A percentile compares a stretch with the other conserved stretches of the same genome.
Evolutionary conservation across 2,113 vertebrate genomes (phyloP).

Genomic region (Corvus moneduloides): DNA sequence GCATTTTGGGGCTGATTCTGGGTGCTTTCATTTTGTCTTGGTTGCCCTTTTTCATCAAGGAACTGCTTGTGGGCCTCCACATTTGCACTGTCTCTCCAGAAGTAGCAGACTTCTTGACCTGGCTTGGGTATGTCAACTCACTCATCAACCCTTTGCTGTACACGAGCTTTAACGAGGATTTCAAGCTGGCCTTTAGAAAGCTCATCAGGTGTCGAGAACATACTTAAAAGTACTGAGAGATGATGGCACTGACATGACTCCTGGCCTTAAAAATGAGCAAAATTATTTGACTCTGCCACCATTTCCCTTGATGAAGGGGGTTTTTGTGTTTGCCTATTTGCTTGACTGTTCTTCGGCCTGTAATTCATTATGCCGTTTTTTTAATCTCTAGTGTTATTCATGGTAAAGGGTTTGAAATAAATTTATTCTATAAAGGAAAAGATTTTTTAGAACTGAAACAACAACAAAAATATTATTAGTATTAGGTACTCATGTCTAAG

Average conservation of each 20-base stretch:
- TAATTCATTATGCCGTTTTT: conserved; percentile 64
- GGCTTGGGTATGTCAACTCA: conserved; percentile 91
- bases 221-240: conserved; percentile 43
- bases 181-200: conserved; percentile 88
- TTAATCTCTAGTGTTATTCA: conserved; percentile 65
- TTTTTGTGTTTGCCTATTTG: conserved; percentile 37
- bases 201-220: conserved; percentile 83
- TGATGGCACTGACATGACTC: background rate
- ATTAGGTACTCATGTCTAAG: background rate
- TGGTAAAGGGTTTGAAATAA: conserved; percentile 67
- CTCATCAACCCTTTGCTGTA: conserved; percentile 90
- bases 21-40: conserved; percentile 90
- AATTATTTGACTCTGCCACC: background rate
- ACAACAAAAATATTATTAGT: background rate
- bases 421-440: conserved; percentile 44
- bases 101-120: conserved; percentile 85
- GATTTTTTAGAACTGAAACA: conserved; percentile 36
- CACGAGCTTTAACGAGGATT: conserved; percentile 92
- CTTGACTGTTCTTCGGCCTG: conserved; percentile 54
- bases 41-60: conserved; percentile 92
- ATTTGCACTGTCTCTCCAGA: conserved; percentile 76
- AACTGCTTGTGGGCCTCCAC: conserved; percentile 82
- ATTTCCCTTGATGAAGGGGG: background rate
- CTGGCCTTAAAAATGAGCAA: conserved; percentile 60
- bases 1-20: conserved; percentile 86